A percentile compares a stretch with the other conserved stretches of the same genome.
These are phyloP conservation scores for Andricus grossulariae DNA, from an alignment of 1,140 invertebrate genomes.

Conservation along the genomic window DNA sequence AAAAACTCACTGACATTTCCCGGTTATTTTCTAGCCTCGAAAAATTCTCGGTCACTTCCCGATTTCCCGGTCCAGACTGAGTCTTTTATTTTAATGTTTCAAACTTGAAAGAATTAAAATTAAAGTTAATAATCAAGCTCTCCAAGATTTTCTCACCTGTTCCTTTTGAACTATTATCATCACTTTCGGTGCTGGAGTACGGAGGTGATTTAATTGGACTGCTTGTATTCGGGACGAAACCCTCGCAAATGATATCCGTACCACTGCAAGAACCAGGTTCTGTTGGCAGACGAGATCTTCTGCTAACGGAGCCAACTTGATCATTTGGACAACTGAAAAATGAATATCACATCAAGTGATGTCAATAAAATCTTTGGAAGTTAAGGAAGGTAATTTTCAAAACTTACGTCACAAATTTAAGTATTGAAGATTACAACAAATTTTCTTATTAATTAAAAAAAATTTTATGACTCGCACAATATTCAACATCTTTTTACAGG, in stretches of 20 bases:
- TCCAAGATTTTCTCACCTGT: conserved; percentile 52
- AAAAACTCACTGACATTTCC: too few species aligned
- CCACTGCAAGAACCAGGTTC: conserved; percentile 80
- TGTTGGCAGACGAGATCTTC: conserved; percentile 82
- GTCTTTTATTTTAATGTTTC: background rate
- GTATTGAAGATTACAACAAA: too few species aligned
- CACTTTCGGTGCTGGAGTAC: conserved; percentile 77
- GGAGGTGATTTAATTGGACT: conserved; percentile 84
- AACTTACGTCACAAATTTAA: too few species aligned
- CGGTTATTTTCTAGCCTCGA: too few species aligned
- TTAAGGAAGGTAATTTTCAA: too few species aligned
- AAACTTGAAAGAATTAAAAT: conserved; percentile 8
- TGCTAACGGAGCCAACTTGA: conserved; percentile 56
- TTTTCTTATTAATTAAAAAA: too few species aligned
- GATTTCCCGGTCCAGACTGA: too few species aligned
- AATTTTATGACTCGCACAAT: too few species aligned
- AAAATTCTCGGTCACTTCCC: too few species aligned
- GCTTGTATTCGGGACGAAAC: conserved; percentile 75
- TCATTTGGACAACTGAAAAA: conserved; percentile 33
- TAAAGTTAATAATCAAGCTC: too few species aligned
- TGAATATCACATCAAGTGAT: conserved; percentile 22
- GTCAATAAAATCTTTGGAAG: background rate
- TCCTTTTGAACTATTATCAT: conserved; percentile 77
- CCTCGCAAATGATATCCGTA: conserved; percentile 68
- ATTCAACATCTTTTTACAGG: too few species aligned